Percentiles rank a stretch among this genome's conserved stretches.
These are phyloP conservation scores for Ceriagrion tenellum DNA, from an alignment of 2,888 invertebrate genomes.

Conservation along the genomic window DNA sequence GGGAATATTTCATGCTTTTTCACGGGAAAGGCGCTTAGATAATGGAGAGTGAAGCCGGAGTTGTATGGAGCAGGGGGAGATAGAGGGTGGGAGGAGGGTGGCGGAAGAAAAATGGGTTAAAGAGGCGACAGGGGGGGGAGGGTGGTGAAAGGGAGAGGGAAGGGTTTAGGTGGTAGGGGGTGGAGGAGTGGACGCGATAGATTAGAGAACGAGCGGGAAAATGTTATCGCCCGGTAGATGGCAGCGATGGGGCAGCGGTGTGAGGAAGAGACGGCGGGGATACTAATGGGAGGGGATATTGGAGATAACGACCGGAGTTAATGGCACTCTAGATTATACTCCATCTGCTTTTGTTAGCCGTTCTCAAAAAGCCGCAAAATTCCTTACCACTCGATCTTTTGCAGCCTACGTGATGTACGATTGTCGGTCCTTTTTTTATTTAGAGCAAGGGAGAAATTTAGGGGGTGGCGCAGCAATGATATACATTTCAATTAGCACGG, in stretches of 20 bases:
- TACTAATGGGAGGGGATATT: slow-evolving; percentile 50
- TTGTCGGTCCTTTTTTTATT: not conserved
- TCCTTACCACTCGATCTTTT: slow-evolving; percentile 3
- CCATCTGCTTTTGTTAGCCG: slow-evolving; percentile 30
- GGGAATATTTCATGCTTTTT: not conserved
- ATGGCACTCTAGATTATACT: slow-evolving; percentile 48
- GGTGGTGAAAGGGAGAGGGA: not conserved
- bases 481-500: slow-evolving; percentile 10
- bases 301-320: slow-evolving; percentile 59
- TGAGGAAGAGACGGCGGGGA: slow-evolving; percentile 1
- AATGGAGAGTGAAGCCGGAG: slow-evolving; percentile 30
- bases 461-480: not conserved
- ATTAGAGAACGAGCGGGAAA: slow-evolving; percentile 33
- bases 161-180: not conserved
- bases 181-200: slow-evolving; percentile 30
- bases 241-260: slow-evolving; percentile 12
- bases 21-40: not conserved
- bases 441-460: not conserved
- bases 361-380: slow-evolving; percentile 36
- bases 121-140: not conserved
- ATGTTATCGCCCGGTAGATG: slow-evolving; percentile 56
- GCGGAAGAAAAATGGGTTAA: not conserved
- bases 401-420: not conserved
- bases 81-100: not conserved
- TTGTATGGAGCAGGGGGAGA: no score